Percentiles rank a stretch among this genome's conserved stretches.
Conservation (phyloP, 2,888 invertebrate genomes). For the Linnaemya vulpina region DNA sequence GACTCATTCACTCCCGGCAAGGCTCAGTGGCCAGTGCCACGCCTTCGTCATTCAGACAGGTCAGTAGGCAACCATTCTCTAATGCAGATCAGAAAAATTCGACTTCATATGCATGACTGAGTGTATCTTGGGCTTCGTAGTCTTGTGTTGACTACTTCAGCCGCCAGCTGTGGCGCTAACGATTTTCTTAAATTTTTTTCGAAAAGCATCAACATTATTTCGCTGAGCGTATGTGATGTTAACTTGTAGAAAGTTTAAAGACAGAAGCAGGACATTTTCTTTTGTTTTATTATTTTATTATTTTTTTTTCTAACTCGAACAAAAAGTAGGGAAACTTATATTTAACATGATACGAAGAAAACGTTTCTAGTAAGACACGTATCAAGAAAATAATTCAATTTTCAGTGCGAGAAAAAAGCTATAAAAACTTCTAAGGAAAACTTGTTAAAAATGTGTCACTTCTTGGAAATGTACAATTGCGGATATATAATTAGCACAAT, state of each 20-base stretch:
- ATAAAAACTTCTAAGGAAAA: constrained; percentile 37
- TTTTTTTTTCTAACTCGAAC: constrained; percentile 4
- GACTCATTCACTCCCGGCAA: no score
- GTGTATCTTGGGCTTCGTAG: no score
- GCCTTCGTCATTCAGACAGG: no score
- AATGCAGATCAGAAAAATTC: no score
- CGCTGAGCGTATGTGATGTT: constrained; percentile 6
- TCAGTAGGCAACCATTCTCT: no score
- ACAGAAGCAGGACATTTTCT: constrained; percentile 33
- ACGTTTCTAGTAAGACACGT: constrained; percentile 51
- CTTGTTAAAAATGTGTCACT: constrained; percentile 58
- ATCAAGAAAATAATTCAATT: constrained; percentile 54
- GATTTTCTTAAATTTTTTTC: no score
- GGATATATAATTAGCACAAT: constrained; percentile 19
- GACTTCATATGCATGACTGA: no score
- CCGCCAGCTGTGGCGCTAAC: no score
- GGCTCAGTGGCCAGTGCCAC: no score
- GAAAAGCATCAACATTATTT: neutral
- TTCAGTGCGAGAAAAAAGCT: constrained; percentile 24
- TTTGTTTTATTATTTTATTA: neutral
- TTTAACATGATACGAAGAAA: constrained; percentile 14
- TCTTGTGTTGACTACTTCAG: no score
- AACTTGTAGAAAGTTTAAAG: constrained; percentile 3
- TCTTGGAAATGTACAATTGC: constrained; percentile 12
- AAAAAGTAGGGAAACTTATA: constrained; percentile 16